Percentiles rank a stretch among this genome's conserved stretches.
phyloP scores from a whole-genome alignment of 2,888 invertebrate genomes.

The Cantharis nigra region DNA sequence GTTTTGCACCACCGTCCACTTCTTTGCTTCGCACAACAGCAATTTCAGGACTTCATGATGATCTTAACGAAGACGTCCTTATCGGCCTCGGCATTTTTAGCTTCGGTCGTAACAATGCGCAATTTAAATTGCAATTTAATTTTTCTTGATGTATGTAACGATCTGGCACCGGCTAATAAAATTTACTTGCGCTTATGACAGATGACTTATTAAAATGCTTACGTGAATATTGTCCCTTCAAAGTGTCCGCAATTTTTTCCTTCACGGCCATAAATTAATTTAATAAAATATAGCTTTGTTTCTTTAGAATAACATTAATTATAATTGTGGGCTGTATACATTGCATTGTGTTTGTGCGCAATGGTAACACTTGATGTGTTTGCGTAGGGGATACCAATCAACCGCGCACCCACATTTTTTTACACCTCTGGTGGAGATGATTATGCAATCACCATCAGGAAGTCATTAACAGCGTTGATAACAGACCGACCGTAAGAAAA shows the following conservation, averaged over 20 bases:
- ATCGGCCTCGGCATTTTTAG: not conserved
- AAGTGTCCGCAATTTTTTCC: not conserved
- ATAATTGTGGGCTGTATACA: not conserved
- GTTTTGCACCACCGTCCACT: not conserved
- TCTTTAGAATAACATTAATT: not conserved
- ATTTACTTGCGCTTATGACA: not conserved
- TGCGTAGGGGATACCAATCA: not conserved
- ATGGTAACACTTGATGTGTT: not conserved
- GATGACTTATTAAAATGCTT: not conserved
- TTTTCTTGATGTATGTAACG: not conserved
- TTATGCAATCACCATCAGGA: not conserved
- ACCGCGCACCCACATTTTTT: not conserved
- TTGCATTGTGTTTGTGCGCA: not conserved
- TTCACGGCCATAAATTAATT: not conserved
- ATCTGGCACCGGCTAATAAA: not conserved
- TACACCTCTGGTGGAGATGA: not conserved
- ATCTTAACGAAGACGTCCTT: not conserved
- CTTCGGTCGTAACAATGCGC: not conserved
- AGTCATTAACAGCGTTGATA: not conserved
- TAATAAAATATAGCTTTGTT: not conserved
- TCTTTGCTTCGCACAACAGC: not conserved
- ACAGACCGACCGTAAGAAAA: no score
- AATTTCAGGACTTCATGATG: not conserved
- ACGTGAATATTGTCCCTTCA: not conserved
- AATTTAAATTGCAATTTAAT: not conserved